Evolutionary conservation across 2,888 invertebrate species (phyloP).

Genomic region (Caenorhabditis sp.): DNA sequence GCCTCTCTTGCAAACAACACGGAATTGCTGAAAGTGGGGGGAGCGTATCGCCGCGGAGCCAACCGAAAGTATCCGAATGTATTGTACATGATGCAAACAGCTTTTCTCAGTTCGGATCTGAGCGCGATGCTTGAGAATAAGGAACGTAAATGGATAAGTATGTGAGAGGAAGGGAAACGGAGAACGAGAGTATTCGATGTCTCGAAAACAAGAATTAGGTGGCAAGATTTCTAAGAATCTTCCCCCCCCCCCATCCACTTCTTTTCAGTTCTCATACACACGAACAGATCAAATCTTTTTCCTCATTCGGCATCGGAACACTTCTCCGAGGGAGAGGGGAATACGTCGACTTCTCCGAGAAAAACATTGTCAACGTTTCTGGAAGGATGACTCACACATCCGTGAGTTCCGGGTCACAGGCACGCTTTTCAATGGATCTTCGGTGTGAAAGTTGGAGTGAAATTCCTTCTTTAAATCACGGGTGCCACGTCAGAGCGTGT

Average conservation of each 20-base stretch:
- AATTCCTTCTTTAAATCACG: conserved; percentile 15
- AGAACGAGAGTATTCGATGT: conserved; percentile 28
- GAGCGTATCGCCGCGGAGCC: conserved; percentile 23
- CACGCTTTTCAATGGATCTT: conserved; percentile 1
- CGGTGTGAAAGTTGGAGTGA: conserved; percentile 27
- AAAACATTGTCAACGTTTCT: too few relatives aligned
- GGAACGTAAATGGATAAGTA: conserved; percentile 47
- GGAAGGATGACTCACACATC: conserved; percentile 12
- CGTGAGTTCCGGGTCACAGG: conserved; percentile 26
- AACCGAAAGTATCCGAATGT: conserved; percentile 41
- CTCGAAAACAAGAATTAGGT: conserved; percentile 56
- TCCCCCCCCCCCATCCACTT: conserved; percentile 14
- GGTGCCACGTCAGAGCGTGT: conserved; percentile 12
- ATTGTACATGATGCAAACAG: conserved; percentile 39
- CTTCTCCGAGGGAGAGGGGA: neutral
- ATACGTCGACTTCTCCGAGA: too few relatives aligned
- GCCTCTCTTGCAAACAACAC: conserved; percentile 28
- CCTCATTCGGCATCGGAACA: neutral
- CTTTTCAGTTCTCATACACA: too few relatives aligned
- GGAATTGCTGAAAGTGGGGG: conserved; percentile 14
- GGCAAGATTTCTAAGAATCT: conserved; percentile 53
- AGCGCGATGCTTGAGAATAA: neutral
- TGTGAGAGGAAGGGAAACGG: conserved; percentile 29
- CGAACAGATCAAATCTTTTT: conserved; percentile 42
- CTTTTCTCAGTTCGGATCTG: too few relatives aligned